These are phyloP conservation scores for Diplogasteroides magnus DNA, from an alignment of 1,140 invertebrate genomes.

Conservation along the genomic window DNA sequence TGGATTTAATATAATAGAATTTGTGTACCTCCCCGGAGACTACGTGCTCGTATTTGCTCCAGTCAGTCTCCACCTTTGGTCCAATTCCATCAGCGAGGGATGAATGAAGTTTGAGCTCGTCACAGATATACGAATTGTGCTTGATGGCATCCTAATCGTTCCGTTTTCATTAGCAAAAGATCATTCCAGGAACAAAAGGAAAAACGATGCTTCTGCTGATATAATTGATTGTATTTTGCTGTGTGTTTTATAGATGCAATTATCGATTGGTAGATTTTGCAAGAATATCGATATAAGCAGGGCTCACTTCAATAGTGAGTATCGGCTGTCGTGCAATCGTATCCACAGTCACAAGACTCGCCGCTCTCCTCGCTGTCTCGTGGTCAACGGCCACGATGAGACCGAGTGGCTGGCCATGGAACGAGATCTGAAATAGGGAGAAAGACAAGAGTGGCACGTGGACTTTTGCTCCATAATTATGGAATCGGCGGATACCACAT, in stretches of 20 bases:
- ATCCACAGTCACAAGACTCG: slow-evolving; percentile 68
- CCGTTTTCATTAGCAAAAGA: too few species aligned
- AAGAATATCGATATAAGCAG: too few species aligned
- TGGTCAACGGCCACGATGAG: slow-evolving; percentile 72
- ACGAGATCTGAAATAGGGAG: slow-evolving; percentile 61
- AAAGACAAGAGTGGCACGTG: slow-evolving; percentile 58
- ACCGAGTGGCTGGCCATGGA: slow-evolving; percentile 73
- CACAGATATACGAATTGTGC: slow-evolving; percentile 64
- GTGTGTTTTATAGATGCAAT: too few species aligned
- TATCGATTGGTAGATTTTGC: too few species aligned
- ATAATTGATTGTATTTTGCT: too few species aligned
- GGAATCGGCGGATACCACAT: too few species aligned
- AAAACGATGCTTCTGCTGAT: too few species aligned
- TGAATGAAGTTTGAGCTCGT: slow-evolving; percentile 38
- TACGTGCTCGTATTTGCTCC: slow-evolving; percentile 45
- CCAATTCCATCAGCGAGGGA: slow-evolving; percentile 31
- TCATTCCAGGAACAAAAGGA: too few species aligned
- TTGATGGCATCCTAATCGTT: slow-evolving; percentile 72
- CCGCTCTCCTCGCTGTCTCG: slow-evolving; percentile 69
- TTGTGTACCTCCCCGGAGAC: slow-evolving; percentile 65
- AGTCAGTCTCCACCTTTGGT: slow-evolving; percentile 27
- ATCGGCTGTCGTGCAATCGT: slow-evolving; percentile 74
- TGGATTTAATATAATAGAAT: too few species aligned
- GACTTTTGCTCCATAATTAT: slow-evolving; percentile 78
- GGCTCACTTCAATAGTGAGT: slow-evolving; percentile 69